These are phyloP conservation scores for Heliothis peltigera DNA, from an alignment of 2,888 invertebrate species.

Conservation along the genomic window DNA sequence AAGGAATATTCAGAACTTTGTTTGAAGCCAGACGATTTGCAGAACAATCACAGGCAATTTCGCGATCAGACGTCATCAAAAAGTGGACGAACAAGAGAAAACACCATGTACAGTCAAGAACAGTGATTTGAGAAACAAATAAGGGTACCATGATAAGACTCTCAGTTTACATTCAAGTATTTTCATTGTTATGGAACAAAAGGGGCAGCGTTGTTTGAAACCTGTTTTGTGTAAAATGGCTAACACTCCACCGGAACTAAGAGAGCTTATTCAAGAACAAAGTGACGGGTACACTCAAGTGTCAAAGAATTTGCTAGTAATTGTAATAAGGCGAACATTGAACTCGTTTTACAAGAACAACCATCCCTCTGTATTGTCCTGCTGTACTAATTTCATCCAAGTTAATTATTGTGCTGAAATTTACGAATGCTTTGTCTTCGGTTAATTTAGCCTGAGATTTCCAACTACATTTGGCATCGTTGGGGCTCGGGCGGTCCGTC, in stretches of 20 bases:
- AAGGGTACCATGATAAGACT: constrained; percentile 81
- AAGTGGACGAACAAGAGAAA: constrained; percentile 61
- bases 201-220: constrained; percentile 76
- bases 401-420: constrained; percentile 13
- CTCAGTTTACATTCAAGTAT: constrained; percentile 80
- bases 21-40: constrained; percentile 55
- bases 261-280: constrained; percentile 63
- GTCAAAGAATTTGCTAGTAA: constrained; percentile 55
- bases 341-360: constrained; percentile 33
- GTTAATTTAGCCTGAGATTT: constrained; percentile 24
- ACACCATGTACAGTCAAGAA: constrained; percentile 76
- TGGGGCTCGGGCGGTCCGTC: constrained; percentile 27
- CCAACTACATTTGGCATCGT: constrained; percentile 37
- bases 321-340: constrained; percentile 38
- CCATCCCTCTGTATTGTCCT: constrained; percentile 9
- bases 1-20: constrained; percentile 59
- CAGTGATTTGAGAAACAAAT: constrained; percentile 83
- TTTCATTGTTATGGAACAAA: constrained; percentile 84
- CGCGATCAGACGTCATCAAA: constrained; percentile 54
- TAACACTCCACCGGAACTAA: constrained; percentile 67
- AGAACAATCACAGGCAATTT: constrained; percentile 54
- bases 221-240: constrained; percentile 83
- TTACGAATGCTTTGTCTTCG: constrained; percentile 22
- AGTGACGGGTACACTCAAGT: constrained; percentile 57
- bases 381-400: constrained; percentile 13